Conservation (phyloP, 2,888 invertebrate genomes). For the Parnassius apollo region DNA sequence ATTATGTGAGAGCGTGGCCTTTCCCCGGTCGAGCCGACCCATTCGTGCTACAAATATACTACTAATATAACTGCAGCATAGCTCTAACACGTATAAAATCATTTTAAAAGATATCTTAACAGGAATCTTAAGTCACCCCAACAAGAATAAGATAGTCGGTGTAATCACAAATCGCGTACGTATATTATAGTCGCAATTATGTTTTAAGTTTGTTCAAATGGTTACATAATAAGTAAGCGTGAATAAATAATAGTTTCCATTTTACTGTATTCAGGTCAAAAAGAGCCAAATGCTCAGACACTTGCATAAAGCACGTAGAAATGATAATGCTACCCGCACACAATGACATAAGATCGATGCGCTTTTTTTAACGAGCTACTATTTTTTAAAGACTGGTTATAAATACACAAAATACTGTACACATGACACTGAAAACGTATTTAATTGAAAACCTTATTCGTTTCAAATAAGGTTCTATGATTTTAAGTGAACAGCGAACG, state of each 20-base stretch:
- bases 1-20: too few relatives aligned
- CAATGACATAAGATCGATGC: slow-evolving; percentile 63
- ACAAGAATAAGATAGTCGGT: too few relatives aligned
- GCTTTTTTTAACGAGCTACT: slow-evolving; percentile 47
- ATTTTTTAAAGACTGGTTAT: slow-evolving; percentile 39
- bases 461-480: background rate
- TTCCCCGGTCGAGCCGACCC: too few relatives aligned
- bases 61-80: too few relatives aligned
- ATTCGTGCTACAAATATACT: too few relatives aligned
- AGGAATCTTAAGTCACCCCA: too few relatives aligned
- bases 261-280: slow-evolving; percentile 22
- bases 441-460: slow-evolving; percentile 27
- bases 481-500: background rate
- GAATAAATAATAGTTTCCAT: slow-evolving; percentile 28
- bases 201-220: background rate
- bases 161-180: too few relatives aligned
- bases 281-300: slow-evolving; percentile 39
- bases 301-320: slow-evolving; percentile 46
- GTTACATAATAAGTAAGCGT: slow-evolving; percentile 24
- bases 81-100: too few relatives aligned
- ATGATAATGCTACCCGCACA: slow-evolving; percentile 36
- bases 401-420: slow-evolving; percentile 24
- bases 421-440: background rate
- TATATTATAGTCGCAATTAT: too few relatives aligned
- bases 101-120: too few relatives aligned